These are phyloP conservation scores for Litoditis marina DNA, from an alignment of 2,888 invertebrate species.

Conservation along the genomic window DNA sequence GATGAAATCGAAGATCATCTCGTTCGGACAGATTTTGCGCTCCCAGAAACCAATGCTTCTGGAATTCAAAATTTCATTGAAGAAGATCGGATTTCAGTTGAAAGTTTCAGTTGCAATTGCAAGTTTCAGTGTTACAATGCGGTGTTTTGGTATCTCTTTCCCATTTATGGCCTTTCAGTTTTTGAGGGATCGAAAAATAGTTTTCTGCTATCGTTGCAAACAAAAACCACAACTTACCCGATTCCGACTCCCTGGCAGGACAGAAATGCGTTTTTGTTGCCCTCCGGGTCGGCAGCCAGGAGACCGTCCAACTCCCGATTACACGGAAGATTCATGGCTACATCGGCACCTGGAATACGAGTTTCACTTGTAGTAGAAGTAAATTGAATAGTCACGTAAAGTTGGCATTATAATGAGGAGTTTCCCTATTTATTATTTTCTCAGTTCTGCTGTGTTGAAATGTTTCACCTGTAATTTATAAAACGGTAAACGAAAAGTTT, in stretches of 20 bases:
- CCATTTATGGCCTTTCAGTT: too few species aligned
- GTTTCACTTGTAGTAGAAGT: neutral
- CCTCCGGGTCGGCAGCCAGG: constrained; percentile 54
- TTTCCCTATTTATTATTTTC: too few species aligned
- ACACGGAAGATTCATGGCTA: constrained; percentile 49
- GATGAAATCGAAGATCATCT: constrained; percentile 58
- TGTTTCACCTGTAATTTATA: too few species aligned
- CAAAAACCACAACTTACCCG: constrained; percentile 35
- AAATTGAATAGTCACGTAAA: neutral
- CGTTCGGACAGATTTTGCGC: constrained; percentile 54
- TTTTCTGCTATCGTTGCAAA: neutral
- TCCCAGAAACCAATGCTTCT: constrained; percentile 56
- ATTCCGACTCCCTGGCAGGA: constrained; percentile 51
- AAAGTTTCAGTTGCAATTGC: too few species aligned
- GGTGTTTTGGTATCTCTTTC: too few species aligned
- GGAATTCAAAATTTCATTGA: constrained; percentile 13
- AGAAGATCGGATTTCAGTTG: too few species aligned
- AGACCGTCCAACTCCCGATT: constrained; percentile 53
- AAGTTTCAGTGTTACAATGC: too few species aligned
- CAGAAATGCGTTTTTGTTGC: constrained; percentile 53
- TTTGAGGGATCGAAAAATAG: too few species aligned
- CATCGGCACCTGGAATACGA: constrained; percentile 29
- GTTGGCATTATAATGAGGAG: neutral
- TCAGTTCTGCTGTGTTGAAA: too few species aligned
- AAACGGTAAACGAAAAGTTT: too few species aligned